Conservation (phyloP, 2,888 invertebrate species). For the Scaptomyza flava region DNA sequence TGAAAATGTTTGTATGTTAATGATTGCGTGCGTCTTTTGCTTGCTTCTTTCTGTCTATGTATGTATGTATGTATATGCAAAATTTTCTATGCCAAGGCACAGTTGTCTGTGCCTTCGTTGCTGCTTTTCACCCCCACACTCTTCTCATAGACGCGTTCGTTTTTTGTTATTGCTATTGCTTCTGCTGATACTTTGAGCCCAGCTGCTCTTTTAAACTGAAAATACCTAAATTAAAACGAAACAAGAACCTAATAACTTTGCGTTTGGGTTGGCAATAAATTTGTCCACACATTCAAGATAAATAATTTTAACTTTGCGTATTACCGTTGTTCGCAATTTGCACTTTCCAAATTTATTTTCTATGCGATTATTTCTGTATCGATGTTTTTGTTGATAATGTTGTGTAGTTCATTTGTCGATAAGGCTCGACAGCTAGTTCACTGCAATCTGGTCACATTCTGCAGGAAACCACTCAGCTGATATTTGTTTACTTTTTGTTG, state of each 20-base stretch:
- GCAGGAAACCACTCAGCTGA: slow-evolving; percentile 26
- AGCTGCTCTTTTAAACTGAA: slow-evolving; percentile 22
- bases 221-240: slow-evolving; percentile 26
- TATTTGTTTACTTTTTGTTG: slow-evolving; percentile 37
- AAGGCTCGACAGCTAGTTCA: slow-evolving; percentile 30
- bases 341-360: slow-evolving; percentile 53
- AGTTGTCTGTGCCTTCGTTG: slow-evolving; percentile 46
- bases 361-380: slow-evolving; percentile 36
- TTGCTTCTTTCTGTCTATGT: slow-evolving; percentile 21
- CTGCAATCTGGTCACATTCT: slow-evolving; percentile 6
- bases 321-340: slow-evolving; percentile 55
- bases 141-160: slow-evolving; percentile 41
- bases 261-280: not conserved
- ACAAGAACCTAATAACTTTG: not conserved
- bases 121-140: slow-evolving; percentile 53
- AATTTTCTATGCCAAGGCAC: slow-evolving; percentile 76
- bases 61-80: slow-evolving; percentile 49
- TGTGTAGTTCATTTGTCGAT: not conserved
- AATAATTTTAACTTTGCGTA: slow-evolving; percentile 11
- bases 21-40: slow-evolving; percentile 25
- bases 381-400: slow-evolving; percentile 19
- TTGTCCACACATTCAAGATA: not conserved
- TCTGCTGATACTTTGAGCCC: slow-evolving; percentile 33
- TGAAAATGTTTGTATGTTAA: not conserved
- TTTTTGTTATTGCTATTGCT: slow-evolving; percentile 25